Evolutionary conservation across 2,888 invertebrate genomes (phyloP).

Genomic region (Sarcophaga variegata): DNA sequence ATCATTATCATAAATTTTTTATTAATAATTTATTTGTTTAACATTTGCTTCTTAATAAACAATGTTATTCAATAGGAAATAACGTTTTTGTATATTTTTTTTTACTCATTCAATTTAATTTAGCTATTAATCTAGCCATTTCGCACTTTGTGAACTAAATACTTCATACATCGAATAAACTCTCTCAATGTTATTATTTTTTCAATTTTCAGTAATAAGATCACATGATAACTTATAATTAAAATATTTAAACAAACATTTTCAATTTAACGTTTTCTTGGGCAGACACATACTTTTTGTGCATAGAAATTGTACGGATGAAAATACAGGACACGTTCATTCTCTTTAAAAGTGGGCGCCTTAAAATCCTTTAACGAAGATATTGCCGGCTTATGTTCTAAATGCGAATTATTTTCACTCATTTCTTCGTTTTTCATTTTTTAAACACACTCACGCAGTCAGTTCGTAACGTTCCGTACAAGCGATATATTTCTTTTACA

Average conservation of each 20-base stretch:
- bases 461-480: neutral
- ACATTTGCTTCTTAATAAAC: neutral
- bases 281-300: slow-evolving; percentile 85
- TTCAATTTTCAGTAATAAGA: slow-evolving; percentile 20
- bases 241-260: slow-evolving; percentile 6
- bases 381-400: slow-evolving; percentile 33
- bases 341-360: slow-evolving; percentile 76
- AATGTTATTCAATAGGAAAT: too few relatives aligned
- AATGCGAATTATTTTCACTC: slow-evolving; percentile 41
- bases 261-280: neutral
- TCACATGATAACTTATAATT: slow-evolving; percentile 69
- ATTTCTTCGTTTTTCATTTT: slow-evolving; percentile 25
- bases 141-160: neutral
- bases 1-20: neutral
- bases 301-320: slow-evolving; percentile 89
- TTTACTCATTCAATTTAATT: neutral
- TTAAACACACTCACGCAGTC: neutral
- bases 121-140: neutral
- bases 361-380: slow-evolving; percentile 74
- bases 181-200: slow-evolving; percentile 9
- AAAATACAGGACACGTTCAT: slow-evolving; percentile 85
- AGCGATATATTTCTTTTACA: slow-evolving; percentile 18
- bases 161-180: neutral
- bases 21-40: neutral
- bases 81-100: neutral